These are phyloP conservation scores for Trematomus loennbergii DNA, from an alignment of 2,113 vertebrate genomes.

Conservation along the genomic window DNA sequence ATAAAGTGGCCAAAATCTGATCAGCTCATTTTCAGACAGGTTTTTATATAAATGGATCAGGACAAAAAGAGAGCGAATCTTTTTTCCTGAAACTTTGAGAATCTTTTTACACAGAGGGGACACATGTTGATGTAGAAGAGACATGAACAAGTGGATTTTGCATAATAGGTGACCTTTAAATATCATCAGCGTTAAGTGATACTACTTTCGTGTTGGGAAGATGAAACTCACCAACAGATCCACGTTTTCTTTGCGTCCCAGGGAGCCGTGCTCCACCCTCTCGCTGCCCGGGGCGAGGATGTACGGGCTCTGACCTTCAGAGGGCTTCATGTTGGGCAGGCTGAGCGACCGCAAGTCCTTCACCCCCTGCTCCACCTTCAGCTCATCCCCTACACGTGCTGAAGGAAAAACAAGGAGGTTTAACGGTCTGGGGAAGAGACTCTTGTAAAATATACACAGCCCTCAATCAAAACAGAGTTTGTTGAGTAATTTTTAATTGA, in stretches of 20 bases:
- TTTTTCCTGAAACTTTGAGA: too few relatives aligned
- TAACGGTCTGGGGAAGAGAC: not conserved
- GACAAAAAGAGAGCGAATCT: too few relatives aligned
- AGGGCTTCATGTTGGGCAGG: conserved; percentile 88
- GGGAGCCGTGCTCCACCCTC: conserved; percentile 80
- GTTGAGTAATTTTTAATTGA: too few relatives aligned
- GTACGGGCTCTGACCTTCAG: conserved; percentile 68
- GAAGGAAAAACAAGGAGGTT: not conserved
- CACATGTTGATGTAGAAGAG: too few relatives aligned
- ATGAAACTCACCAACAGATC: conserved; percentile 88
- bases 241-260: conserved; percentile 79
- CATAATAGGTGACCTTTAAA: not conserved
- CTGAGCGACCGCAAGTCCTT: conserved; percentile 88
- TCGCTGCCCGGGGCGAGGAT: conserved; percentile 79
- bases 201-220: not conserved
- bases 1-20: too few relatives aligned
- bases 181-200: too few relatives aligned
- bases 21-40: too few relatives aligned
- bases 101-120: too few relatives aligned
- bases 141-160: too few relatives aligned
- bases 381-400: conserved; percentile 92
- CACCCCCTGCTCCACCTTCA: conserved; percentile 91
- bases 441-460: not conserved
- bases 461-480: too few relatives aligned
- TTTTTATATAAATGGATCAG: too few relatives aligned